phyloP scores from a whole-genome alignment of 53 echinoderm and acorn worm species.

The Zoroaster sp. region DNA sequence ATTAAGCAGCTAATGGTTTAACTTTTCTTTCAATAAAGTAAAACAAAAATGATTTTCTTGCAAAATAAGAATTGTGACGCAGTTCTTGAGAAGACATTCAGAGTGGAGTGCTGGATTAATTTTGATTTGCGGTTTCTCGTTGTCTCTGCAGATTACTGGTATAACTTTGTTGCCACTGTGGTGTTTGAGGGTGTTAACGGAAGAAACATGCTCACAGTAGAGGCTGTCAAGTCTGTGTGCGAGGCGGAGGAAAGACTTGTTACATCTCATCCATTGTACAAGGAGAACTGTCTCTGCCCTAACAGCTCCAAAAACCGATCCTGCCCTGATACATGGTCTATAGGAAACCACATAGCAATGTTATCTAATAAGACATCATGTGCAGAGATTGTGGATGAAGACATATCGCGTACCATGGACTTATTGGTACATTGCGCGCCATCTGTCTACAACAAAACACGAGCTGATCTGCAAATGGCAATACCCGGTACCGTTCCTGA shows the following conservation, averaged over 20 bases:
- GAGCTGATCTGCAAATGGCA: not conserved
- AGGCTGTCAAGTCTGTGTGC: constrained; percentile 69
- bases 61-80: too few species aligned
- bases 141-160: not conserved
- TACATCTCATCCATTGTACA: not conserved
- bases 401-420: constrained; percentile 29
- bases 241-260: constrained; percentile 21
- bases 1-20: too few species aligned
- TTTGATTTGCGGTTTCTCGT: not conserved
- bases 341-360: constrained; percentile 76
- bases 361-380: constrained; percentile 70
- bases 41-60: too few species aligned
- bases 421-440: constrained; percentile 62
- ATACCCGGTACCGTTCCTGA: not conserved
- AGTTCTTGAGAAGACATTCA: not conserved
- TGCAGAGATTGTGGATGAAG: constrained; percentile 52
- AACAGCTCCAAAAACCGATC: not conserved
- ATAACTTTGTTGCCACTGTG: not conserved
- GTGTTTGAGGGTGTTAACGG: constrained; percentile 46
- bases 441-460: not conserved
- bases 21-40: too few species aligned
- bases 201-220: constrained; percentile 31
- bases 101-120: too few species aligned
- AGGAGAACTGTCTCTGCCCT: not conserved
- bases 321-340: constrained; percentile 63